Evolutionary conservation across 2,113 vertebrate species (phyloP).

Genomic region (Paralichthys olivaceus): DNA sequence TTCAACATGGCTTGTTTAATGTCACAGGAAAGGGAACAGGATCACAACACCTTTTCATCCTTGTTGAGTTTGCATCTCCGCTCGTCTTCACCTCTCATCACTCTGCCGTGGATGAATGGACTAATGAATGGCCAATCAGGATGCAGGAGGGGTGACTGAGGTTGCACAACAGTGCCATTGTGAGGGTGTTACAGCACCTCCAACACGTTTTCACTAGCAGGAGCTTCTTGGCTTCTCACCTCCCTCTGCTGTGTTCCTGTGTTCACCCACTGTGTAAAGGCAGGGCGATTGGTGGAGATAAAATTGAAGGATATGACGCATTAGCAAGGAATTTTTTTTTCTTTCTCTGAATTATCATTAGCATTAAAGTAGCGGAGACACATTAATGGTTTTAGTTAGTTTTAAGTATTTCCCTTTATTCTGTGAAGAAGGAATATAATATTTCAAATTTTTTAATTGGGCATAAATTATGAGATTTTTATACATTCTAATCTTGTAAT

Average conservation of each 20-base stretch:
- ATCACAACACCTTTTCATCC: neutral
- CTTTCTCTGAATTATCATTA: neutral
- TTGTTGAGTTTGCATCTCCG: neutral
- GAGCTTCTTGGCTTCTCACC: conserved; percentile 6
- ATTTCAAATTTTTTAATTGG: neutral
- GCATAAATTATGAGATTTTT: too few relatives aligned
- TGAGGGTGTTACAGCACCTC: conserved; percentile 52
- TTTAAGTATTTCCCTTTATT: too few relatives aligned
- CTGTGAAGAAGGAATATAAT: neutral
- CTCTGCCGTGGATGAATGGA: neutral
- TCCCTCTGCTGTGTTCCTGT: conserved; percentile 41
- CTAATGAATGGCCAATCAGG: neutral
- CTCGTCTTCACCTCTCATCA: neutral
- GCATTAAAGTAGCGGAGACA: conserved; percentile 1
- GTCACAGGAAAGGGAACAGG: neutral
- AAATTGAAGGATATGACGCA: conserved; percentile 35
- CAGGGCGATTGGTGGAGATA: conserved; percentile 3
- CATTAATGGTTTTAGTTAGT: neutral
- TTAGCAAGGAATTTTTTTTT: conserved; percentile 1
- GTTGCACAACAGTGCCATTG: conserved; percentile 67
- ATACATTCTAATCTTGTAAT: too few relatives aligned
- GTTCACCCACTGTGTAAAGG: conserved; percentile 10
- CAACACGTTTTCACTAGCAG: conserved; percentile 32
- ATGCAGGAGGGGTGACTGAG: conserved; percentile 32
- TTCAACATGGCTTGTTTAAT: too few relatives aligned